These are phyloP conservation scores for Minunthozetes semirufus DNA, from an alignment of 2,888 invertebrate genomes.

Conservation along the genomic window DNA sequence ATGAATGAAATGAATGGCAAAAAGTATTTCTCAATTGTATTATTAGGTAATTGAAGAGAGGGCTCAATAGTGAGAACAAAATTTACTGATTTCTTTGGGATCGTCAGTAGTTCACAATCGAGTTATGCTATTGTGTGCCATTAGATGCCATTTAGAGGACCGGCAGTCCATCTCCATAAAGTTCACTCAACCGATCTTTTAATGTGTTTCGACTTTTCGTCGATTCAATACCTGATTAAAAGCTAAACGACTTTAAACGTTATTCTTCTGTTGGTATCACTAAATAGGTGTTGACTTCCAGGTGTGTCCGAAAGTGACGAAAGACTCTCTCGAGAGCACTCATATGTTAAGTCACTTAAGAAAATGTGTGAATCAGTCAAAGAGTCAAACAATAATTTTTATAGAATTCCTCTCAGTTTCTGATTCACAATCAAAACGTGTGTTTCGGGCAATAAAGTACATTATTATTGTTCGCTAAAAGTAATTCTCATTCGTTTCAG, in stretches of 20 bases:
- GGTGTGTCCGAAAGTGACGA: neutral
- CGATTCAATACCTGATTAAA: constrained; percentile 14
- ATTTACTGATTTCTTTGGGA: constrained; percentile 10
- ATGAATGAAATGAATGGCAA: neutral
- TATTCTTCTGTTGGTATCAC: neutral
- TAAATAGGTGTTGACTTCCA: constrained; percentile 11
- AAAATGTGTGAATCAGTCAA: neutral
- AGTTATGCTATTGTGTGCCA: constrained; percentile 1
- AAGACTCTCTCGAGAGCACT: constrained; percentile 7
- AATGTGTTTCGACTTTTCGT: constrained; percentile 10
- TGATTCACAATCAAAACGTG: neutral
- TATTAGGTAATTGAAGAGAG: constrained; percentile 5
- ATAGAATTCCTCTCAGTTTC: no score
- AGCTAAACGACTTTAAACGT: neutral
- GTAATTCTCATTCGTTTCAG: neutral
- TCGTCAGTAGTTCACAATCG: neutral
- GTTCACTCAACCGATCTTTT: neutral
- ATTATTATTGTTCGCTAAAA: neutral
- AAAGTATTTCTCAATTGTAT: constrained; percentile 10
- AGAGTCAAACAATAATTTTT: constrained; percentile 4
- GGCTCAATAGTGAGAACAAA: constrained; percentile 15
- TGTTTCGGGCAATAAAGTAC: constrained; percentile 10
- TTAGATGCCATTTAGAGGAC: constrained; percentile 19
- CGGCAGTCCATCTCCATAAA: constrained; percentile 24
- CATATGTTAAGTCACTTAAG: neutral